Base-by-base conservation (phyloP, 1,140 invertebrate genomes). In the Drosophila truncata region DNA sequence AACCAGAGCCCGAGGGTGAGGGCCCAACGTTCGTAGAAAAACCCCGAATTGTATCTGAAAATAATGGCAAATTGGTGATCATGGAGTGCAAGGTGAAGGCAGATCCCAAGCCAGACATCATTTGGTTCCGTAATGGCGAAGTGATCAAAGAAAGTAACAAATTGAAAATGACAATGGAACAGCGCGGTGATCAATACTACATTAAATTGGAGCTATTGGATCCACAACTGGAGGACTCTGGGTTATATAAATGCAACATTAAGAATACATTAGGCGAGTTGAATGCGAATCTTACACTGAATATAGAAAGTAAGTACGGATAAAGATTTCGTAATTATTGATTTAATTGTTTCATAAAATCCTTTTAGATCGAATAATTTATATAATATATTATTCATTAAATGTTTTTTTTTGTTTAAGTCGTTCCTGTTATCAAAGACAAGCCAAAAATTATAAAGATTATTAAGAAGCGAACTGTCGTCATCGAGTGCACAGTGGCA, bases 1-100 rank as follows among this genome's bases (percentile, higher is more conserved):
- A 98, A 90, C 96, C 97, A 2, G 97, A 98, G 93, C 96, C 96
- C 2, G 97, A 98, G 93, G 98, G 98, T 16, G 97, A 98, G 87
- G 98, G 98, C 14, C 99, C 99, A 59, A 98, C 97, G n/a, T 99
- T 99, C 93, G 96, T 98, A 42, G 98, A 99, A 93, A 99, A 99
- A 93, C 99, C 99, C 18, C 95, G 96, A 74, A 93, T 93, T 64
- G 58, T 93, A 75, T 99, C 99, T 1, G 97, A 98, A 93, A 96
- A 99, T 91, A 97, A 97, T 88, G 98, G 98, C 8, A 98, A 99
- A 94, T 94, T 99, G 47, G 97, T 99, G n/a, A 96, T 99, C 50
- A 99, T 99, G 98, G 98, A 99, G 93, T 99, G 98, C 93, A 97
- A 97, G 91, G 97, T 99, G 0, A 97, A 96, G 80, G 98, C 99